phyloP scores from a whole-genome alignment of 2,888 invertebrate genomes.

The Pandemis corylana region DNA sequence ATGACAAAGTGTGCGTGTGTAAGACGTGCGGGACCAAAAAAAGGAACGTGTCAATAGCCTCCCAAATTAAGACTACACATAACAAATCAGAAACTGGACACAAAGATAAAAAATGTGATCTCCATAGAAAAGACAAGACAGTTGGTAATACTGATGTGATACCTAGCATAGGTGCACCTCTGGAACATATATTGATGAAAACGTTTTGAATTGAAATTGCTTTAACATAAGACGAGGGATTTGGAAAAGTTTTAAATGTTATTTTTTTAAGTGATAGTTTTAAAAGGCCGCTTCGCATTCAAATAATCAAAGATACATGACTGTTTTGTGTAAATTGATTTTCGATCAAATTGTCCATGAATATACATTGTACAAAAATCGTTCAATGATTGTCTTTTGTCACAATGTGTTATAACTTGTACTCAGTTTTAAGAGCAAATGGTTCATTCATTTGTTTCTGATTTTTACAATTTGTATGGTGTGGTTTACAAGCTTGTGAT shows the following conservation, averaged over 20 bases:
- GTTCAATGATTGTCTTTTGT: too few species aligned
- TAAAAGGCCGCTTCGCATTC: not conserved
- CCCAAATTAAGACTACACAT: constrained; percentile 76
- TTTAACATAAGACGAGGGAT: constrained; percentile 28
- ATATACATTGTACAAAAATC: not conserved
- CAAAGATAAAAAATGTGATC: constrained; percentile 72
- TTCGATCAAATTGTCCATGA: not conserved
- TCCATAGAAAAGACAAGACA: constrained; percentile 69
- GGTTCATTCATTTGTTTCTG: constrained; percentile 6
- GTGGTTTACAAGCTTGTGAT: constrained; percentile 41
- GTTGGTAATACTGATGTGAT: constrained; percentile 65
- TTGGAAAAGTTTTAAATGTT: constrained; percentile 7
- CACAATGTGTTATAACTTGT: not conserved
- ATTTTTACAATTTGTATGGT: not conserved
- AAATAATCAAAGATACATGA: not conserved
- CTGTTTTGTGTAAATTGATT: not conserved
- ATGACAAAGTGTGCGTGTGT: constrained; percentile 54
- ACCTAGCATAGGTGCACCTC: constrained; percentile 64
- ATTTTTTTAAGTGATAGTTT: not conserved
- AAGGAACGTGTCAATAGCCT: constrained; percentile 68
- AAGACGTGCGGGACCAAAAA: constrained; percentile 72
- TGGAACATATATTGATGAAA: constrained; percentile 76
- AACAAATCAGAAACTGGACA: constrained; percentile 78
- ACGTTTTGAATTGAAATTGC: constrained; percentile 62
- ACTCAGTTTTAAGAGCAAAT: not conserved